Conservation (phyloP, 1,140 invertebrate species). For the Propsilocerus akamusi region DNA sequence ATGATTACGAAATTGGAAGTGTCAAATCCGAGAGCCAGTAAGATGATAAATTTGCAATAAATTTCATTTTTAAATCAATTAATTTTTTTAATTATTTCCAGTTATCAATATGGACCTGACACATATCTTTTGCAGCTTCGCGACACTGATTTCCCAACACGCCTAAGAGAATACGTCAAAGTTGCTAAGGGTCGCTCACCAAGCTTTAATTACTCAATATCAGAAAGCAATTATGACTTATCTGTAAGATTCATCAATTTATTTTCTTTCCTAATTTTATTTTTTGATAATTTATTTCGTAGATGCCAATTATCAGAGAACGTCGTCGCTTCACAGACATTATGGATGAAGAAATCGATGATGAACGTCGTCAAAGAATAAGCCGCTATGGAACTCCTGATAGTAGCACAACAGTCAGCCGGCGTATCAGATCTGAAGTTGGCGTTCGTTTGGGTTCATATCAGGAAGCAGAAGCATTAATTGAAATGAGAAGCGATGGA, state of each 20-base stretch:
- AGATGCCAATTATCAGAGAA: constrained; percentile 76
- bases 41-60: constrained; percentile 25
- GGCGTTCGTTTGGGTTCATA: constrained; percentile 61
- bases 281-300: constrained; percentile 9
- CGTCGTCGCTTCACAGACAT: constrained; percentile 80
- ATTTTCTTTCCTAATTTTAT: background rate
- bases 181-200: constrained; percentile 58
- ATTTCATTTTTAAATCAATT: background rate
- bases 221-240: constrained; percentile 53
- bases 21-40: constrained; percentile 75
- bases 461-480: constrained; percentile 64
- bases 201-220: constrained; percentile 37
- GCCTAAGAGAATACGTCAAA: constrained; percentile 84
- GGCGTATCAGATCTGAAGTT: constrained; percentile 61
- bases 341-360: constrained; percentile 92
- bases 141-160: constrained; percentile 80
- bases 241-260: constrained; percentile 31
- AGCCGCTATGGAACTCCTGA: constrained; percentile 55
- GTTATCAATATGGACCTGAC: constrained; percentile 89
- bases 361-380: constrained; percentile 63
- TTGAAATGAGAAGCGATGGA: constrained; percentile 60
- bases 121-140: constrained; percentile 84
- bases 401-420: constrained; percentile 33
- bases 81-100: constrained; percentile 21
- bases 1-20: constrained; percentile 65